These are phyloP conservation scores for Onychomys leucogaster DNA, from an alignment of 2,797 vertebrate species.

Conservation along the genomic window DNA sequence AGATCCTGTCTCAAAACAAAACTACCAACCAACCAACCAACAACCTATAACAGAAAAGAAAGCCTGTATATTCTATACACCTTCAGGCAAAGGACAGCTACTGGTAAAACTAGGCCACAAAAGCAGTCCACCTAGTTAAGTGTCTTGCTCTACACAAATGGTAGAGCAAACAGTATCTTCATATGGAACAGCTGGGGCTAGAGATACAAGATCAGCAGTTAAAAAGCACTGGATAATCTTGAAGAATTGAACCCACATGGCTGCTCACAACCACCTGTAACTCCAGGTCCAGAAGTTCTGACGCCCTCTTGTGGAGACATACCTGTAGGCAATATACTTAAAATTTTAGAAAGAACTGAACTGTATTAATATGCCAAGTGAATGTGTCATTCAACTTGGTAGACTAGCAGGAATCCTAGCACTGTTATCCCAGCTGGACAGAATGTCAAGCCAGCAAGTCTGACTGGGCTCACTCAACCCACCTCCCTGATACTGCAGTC, in stretches of 20 bases:
- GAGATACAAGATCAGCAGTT: not conserved
- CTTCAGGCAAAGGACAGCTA: not conserved
- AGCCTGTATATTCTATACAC: not conserved
- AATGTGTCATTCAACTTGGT: slow-evolving; percentile 4
- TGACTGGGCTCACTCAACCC: not conserved
- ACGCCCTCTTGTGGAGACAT: not conserved
- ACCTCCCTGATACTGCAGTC: not conserved
- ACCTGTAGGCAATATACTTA: not conserved
- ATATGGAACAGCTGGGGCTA: not conserved
- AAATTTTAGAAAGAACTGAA: not conserved
- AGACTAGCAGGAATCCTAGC: not conserved
- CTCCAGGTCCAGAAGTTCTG: not conserved
- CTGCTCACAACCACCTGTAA: not conserved
- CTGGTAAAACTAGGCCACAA: not conserved
- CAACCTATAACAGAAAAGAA: not conserved
- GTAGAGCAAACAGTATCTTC: not conserved
- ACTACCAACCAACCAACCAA: not conserved
- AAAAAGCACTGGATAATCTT: not conserved
- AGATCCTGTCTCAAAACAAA: not conserved
- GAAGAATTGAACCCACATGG: not conserved
- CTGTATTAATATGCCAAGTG: slow-evolving; percentile 17
- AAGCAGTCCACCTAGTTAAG: not conserved
- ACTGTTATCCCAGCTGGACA: not conserved
- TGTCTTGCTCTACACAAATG: not conserved
- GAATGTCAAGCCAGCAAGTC: slow-evolving; percentile 1